phyloP scores from a whole-genome alignment of 1,140 invertebrate genomes.

The Lycorma delicatula region DNA sequence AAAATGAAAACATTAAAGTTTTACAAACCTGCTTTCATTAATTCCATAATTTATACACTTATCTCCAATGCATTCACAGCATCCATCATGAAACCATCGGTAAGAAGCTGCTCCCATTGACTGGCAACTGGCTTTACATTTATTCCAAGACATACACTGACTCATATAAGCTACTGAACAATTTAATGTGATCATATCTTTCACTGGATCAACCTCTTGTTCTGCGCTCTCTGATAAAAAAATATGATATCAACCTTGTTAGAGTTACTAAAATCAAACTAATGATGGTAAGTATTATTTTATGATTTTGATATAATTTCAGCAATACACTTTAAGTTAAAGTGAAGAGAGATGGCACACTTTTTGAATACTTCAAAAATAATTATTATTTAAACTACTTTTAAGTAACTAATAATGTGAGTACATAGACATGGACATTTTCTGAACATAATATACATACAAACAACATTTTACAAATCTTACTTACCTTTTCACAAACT shows the following conservation, averaged over 20 bases:
- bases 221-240: constrained; percentile 52
- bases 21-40: constrained; percentile 74
- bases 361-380: too few species aligned
- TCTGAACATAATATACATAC: too few species aligned
- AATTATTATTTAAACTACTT: too few species aligned
- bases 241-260: neutral
- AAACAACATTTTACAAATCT: too few species aligned
- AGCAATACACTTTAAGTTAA: too few species aligned
- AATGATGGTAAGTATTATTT: neutral
- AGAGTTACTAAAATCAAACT: neutral
- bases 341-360: neutral
- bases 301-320: too few species aligned
- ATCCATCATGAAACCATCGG: constrained; percentile 92
- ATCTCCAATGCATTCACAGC: constrained; percentile 87
- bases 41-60: constrained; percentile 88
- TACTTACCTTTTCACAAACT: too few species aligned
- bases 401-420: too few species aligned
- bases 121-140: constrained; percentile 70
- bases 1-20: too few species aligned
- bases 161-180: constrained; percentile 90
- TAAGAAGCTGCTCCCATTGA: constrained; percentile 66
- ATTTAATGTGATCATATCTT: constrained; percentile 63
- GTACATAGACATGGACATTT: too few species aligned
- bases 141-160: constrained; percentile 80
- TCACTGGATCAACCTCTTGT: constrained; percentile 48